phyloP scores from a whole-genome alignment of 2,113 vertebrate genomes.

The Etheostoma cragini region DNA sequence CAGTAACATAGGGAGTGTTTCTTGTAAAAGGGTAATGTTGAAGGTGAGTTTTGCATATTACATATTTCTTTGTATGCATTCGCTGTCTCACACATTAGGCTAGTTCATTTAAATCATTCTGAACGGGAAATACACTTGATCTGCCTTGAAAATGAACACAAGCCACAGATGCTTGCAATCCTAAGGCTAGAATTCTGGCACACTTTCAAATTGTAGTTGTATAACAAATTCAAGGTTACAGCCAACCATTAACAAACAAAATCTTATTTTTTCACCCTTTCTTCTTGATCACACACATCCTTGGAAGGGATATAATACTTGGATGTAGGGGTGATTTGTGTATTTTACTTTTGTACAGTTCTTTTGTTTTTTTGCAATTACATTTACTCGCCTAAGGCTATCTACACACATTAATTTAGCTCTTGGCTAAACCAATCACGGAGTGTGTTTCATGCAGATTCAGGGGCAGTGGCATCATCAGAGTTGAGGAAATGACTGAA shows the following conservation, averaged over 20 bases:
- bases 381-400: conserved; percentile 49
- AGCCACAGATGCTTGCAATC: neutral
- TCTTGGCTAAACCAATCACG: conserved; percentile 56
- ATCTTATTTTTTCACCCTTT: conserved; percentile 3
- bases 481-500: conserved; percentile 68
- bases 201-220: conserved; percentile 22
- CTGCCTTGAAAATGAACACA: conserved; percentile 18
- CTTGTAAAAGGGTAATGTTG: conserved; percentile 14
- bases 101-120: conserved; percentile 15
- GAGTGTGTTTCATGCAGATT: conserved; percentile 50
- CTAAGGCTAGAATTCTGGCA: neutral
- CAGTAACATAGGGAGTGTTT: neutral
- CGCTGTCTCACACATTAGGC: neutral
- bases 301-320: conserved; percentile 8
- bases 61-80: neutral
- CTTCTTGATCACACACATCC: conserved; percentile 27
- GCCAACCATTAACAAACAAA: conserved; percentile 4
- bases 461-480: conserved; percentile 69
- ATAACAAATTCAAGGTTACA: conserved; percentile 29
- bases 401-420: conserved; percentile 51
- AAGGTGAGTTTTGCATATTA: neutral
- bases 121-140: conserved; percentile 34
- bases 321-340: conserved; percentile 32
- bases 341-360: conserved; percentile 35
- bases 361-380: conserved; percentile 58